Base-by-base conservation (phyloP, 1,140 invertebrate genomes). In the Pogonomyrmex barbatus region DNA sequence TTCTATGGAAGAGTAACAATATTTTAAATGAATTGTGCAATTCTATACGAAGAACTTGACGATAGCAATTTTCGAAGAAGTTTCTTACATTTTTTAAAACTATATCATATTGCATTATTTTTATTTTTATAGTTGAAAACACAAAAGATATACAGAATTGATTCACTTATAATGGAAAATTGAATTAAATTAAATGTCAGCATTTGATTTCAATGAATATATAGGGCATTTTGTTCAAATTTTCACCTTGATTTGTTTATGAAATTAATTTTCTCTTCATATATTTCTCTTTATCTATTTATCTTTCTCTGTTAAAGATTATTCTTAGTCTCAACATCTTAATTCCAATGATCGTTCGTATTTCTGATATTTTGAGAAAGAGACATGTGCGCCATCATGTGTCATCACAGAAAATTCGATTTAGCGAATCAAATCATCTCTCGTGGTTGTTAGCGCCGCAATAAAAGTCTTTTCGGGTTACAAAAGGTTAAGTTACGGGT, bases 401-500 rank as follows among this genome's bases (percentile, higher is more conserved):
- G 60, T 47, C 39, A 45, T 14, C 68, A n/a, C 42, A n/a, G 30
- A 58, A 50, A 75, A 75, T 39, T 47, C 17, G 10, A 60, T 73
- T 75, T 39, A 47, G 6, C 17, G 12, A 62, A 75, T 83, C 79
- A 54, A 60, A 83, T 47, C 17, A 30, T 82, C 42, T 60, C 42
- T 60, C 42, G 65, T 47, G n/a, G 54, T 73, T 39, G 68, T 75
- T 73, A 73, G 42, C n/a, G 45, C 79, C 9, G 68, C 54, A 73
- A 47, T 73, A 75, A 83, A 75, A 75, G 54, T 73, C 42, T 83
- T 73, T 83, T 73, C 42, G 42, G 33, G 42, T 75, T 75, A n/a
- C 42, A 12, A 6, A 45, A 75, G 54, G 79, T 83, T 83, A 83
- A 83, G 33, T 83, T 75, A 70, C 42, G 68, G 45, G 68, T 75